Base-by-base conservation (phyloP, 2,113 vertebrate species). In the Catagonus wagneri region DNA sequence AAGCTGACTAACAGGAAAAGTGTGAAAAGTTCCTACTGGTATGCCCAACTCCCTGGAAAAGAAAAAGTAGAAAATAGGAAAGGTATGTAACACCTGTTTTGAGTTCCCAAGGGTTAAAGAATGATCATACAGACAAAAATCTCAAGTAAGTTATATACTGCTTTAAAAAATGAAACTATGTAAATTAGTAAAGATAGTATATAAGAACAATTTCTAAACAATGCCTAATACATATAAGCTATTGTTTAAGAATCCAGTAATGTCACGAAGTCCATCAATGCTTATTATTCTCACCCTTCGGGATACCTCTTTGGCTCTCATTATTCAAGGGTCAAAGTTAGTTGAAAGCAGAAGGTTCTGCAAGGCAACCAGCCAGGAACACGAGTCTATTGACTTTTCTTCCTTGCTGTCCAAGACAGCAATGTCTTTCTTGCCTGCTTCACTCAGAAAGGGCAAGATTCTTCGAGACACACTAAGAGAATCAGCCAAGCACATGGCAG, bases 11-110 rank as follows among this genome's bases (percentile, higher is more conserved):
- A 84, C 52, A 54, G 52, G 93, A 75, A 93, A 96, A 94, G 65
- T 94, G 87, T 84, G 94, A 94, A 94, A 81, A 96, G 92, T 56
- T 74, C 63, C 84, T 89, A 52, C 86, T 92, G 84, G 79, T 86
- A 27, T 74, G 63, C n/a, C 71, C 71, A 79, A 56, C 39, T 27
- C 52, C 69, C 32, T 32, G 32, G 61, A 75, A 97, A 80, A 92
- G 36, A 94, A 94, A 89, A 96, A 90, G 50, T 39, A 90, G 69
- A 87, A 92, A 90, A 94, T 52, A 83, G 50, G 50, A 89, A 89
- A 86, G 61, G 32, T 39, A 85, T 58, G 7, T 56, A 71, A 86
- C 22, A 89, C 20, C 63, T 83, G 36, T 79, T 96, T 74, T 86
- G 69, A 87, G 39, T 95, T 95, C 66, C 25, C 25, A 74, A 68